Evolutionary conservation across 2,113 vertebrate genomes (phyloP).

Genomic region (Corythaixoides concolor): DNA sequence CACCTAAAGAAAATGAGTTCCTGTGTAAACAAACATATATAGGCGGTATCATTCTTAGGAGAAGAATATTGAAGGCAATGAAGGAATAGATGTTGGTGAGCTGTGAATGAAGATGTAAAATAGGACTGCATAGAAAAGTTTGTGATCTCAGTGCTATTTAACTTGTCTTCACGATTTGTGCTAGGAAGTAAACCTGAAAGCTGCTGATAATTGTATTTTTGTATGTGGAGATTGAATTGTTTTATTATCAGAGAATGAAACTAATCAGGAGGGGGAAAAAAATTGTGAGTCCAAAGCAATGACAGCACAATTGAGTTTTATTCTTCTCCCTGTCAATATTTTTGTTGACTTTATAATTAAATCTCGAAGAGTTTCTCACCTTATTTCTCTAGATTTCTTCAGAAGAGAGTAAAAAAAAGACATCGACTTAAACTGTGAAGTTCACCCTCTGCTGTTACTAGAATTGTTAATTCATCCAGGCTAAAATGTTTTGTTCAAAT

Average conservation of each 20-base stretch:
- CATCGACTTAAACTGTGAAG: not conserved
- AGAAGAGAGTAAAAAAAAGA: not conserved
- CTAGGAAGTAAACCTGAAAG: not conserved
- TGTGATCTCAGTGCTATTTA: not conserved
- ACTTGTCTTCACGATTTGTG: not conserved
- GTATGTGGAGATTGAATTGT: not conserved
- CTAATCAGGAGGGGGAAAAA: not conserved
- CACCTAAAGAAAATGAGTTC: not conserved
- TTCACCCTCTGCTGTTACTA: not conserved
- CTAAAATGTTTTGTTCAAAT: not conserved
- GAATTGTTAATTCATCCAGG: not conserved
- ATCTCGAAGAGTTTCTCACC: not conserved
- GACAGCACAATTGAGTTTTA: not conserved
- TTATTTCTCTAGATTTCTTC: not conserved
- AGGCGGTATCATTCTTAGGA: not conserved
- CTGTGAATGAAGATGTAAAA: not conserved
- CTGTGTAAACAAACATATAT: not conserved
- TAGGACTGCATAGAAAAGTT: not conserved
- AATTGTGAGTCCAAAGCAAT: not conserved
- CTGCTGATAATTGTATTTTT: not conserved
- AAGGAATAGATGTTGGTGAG: not conserved
- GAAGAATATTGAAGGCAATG: not conserved
- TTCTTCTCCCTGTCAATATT: not conserved
- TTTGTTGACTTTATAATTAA: conserved; percentile 4
- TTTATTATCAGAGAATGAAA: not conserved